Evolutionary conservation across 2,797 vertebrate genomes (phyloP).

Genomic region (Loriculus beryllinus): DNA sequence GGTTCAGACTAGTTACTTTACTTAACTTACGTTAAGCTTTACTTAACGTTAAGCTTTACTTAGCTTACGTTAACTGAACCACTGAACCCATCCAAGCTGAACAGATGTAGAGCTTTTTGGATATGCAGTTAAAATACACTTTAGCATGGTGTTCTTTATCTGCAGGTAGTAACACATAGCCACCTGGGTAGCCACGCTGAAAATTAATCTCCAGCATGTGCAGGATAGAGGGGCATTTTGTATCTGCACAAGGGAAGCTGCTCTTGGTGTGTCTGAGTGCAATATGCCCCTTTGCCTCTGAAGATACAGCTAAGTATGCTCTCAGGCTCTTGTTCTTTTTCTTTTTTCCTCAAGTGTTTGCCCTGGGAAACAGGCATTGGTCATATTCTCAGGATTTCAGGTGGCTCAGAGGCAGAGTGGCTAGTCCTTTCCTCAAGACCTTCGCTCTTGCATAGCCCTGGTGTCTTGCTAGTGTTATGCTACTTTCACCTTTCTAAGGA

Average conservation of each 20-base stretch:
- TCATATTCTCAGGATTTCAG: not conserved
- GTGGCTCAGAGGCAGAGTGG: not conserved
- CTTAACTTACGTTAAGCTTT: conserved; percentile 19
- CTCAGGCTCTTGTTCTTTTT: not conserved
- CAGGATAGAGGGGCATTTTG: not conserved
- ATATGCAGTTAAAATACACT: not conserved
- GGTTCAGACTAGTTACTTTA: conserved; percentile 47
- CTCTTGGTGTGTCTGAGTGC: not conserved
- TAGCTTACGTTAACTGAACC: conserved; percentile 21
- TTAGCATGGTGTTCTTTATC: not conserved
- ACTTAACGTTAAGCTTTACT: too few species aligned
- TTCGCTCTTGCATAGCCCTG: not conserved
- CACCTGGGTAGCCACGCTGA: not conserved
- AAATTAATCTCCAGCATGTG: not conserved
- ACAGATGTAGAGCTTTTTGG: not conserved
- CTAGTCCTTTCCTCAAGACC: not conserved
- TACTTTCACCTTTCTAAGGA: not conserved
- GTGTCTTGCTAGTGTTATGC: not conserved
- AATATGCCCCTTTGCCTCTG: not conserved
- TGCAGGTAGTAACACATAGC: not conserved
- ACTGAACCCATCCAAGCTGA: conserved; percentile 36
- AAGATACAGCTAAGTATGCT: not conserved
- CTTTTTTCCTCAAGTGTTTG: not conserved
- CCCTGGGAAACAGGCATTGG: not conserved
- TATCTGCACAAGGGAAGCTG: not conserved